Evolutionary conservation across 2,113 vertebrate genomes (phyloP), one percentile per base, ranked within the genome.

Genomic region (Rhodinocichla rosea): DNA sequence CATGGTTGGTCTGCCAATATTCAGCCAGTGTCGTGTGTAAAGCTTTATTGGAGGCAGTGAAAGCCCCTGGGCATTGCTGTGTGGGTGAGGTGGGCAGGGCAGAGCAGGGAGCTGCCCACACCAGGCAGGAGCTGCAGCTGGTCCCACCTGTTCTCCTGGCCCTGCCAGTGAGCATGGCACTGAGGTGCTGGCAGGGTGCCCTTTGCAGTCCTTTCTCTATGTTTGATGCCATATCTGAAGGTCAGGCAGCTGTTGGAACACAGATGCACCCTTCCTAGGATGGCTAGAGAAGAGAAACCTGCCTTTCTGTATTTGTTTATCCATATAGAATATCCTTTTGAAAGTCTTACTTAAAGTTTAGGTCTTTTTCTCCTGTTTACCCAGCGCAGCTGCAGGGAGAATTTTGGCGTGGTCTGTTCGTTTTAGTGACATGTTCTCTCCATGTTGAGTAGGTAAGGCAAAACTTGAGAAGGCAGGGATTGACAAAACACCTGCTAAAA

Each of bases 401-500:
- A 68, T 60, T 90, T 67, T 87, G 42, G 27, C 3, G 0, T 53
- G 47, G 24, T 83, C 52, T 47, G 44, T 77, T 93, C 94, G 32
- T 81, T 90, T 92, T 52, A 90, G 73, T 4, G 23, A 47, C 19
- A 2, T 77, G 30, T 12, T 81, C 39, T 74, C 37, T 70, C 1
- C 1, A 8, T 4, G 5, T 49, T 60, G 76, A 59, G 83, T 84
- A 91, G 83, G 89, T 92, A 78, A 82, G n/a, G 60, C 71, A 77
- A 47, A 83, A 81, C 44, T 81, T 39, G 56, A 87, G 78, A 88
- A 83, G 76, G 68, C 69, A 84, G 56, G 52, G 69, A 75, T 44
- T 92, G 86, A 89, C 89, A 83, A 55, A 67, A 52, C 83, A 95
- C 87, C 89, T 97, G 95, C 86, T 94, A 47, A 75, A 84, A 70